Conservation (phyloP, 1,140 invertebrate species). For the Meloidogyne floridensis region DNA sequence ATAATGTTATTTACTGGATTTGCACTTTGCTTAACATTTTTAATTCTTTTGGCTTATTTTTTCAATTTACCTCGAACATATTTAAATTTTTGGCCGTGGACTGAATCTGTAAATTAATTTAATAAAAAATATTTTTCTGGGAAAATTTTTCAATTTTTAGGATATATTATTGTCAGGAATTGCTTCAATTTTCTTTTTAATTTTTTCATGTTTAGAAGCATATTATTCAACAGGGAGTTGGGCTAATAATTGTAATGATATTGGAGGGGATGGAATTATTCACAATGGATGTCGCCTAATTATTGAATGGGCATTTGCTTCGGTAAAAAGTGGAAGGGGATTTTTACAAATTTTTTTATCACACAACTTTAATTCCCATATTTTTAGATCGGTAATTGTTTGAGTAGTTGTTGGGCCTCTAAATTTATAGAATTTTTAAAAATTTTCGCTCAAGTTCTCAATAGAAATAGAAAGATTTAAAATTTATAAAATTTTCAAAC, state of each 20-base stretch:
- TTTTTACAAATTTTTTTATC: no score
- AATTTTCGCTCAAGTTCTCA: no score
- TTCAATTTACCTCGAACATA: conserved; percentile 58
- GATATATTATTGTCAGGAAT: conserved; percentile 56
- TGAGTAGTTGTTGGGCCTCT: no score
- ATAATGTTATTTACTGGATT: conserved; percentile 57
- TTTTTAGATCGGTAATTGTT: no score
- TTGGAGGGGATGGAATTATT: conserved; percentile 62
- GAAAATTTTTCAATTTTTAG: conserved; percentile 32
- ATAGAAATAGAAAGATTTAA: no score
- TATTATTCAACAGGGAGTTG: conserved; percentile 64
- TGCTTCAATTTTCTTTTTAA: conserved; percentile 51
- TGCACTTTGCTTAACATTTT: conserved; percentile 60
- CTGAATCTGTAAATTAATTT: conserved; percentile 40
- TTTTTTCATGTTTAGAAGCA: conserved; percentile 57
- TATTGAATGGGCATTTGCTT: conserved; percentile 64
- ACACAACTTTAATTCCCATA: no score
- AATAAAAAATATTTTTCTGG: background rate
- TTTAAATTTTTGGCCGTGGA: conserved; percentile 62
- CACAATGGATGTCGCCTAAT: conserved; percentile 64
- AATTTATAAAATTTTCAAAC: no score
- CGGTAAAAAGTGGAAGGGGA: conserved; percentile 45
- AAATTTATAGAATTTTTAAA: no score
- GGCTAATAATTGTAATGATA: conserved; percentile 65
- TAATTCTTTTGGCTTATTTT: conserved; percentile 61